Percentiles rank a stretch among this genome's conserved stretches.
Evolutionary conservation across 1,140 invertebrate species (phyloP).

Genomic region (Eumeta japonica): DNA sequence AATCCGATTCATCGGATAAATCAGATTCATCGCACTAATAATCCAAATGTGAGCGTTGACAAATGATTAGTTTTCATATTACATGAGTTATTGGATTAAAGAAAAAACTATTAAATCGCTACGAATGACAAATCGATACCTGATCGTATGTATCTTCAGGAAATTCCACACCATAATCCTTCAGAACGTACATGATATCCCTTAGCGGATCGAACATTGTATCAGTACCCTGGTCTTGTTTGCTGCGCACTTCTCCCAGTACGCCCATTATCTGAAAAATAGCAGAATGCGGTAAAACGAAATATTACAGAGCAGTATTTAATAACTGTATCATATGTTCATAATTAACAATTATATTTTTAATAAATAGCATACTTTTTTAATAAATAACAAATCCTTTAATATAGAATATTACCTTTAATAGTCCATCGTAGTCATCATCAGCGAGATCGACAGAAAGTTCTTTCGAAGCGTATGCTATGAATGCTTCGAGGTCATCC

Average conservation of each 20-base stretch:
- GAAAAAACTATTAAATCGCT: no score
- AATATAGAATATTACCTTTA: constrained; percentile 27
- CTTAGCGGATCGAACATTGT: constrained; percentile 81
- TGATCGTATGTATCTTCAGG: constrained; percentile 63
- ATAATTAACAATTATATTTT: neutral
- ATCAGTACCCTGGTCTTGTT: constrained; percentile 59
- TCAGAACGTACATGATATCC: constrained; percentile 73
- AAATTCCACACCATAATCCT: constrained; percentile 73
- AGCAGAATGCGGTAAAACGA: neutral
- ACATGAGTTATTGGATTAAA: no score
- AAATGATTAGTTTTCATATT: no score
- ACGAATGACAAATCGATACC: no score
- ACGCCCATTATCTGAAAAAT: constrained; percentile 59
- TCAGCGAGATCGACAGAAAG: constrained; percentile 61
- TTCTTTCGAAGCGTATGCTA: constrained; percentile 58
- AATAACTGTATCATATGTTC: neutral
- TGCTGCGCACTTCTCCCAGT: constrained; percentile 62
- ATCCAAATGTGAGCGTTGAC: no score
- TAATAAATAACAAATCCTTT: neutral
- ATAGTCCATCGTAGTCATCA: constrained; percentile 65
- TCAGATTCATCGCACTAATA: no score
- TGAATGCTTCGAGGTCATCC: constrained; percentile 62
- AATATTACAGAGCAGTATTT: neutral
- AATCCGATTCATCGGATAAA: no score
- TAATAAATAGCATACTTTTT: neutral